Conservation (phyloP, 1,140 invertebrate genomes). For the Carposina sasakii region DNA sequence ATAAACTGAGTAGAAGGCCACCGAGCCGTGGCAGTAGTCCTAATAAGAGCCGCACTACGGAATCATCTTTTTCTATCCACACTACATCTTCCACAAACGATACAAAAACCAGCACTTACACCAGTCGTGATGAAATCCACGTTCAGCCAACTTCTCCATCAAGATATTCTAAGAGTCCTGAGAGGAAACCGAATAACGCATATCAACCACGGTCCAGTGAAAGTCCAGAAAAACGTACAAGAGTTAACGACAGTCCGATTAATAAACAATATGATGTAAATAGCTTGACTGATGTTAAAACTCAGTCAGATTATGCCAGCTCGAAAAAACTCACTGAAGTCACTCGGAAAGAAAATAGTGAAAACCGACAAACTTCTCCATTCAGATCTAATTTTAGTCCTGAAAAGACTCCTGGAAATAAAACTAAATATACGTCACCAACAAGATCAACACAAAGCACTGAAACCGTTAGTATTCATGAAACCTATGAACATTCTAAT, state of each 20-base stretch:
- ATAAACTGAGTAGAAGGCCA: slow-evolving; percentile 60
- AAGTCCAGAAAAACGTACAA: slow-evolving; percentile 14
- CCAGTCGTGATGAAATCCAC: slow-evolving; percentile 24
- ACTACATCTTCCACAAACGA: slow-evolving; percentile 41
- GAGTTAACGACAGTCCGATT: too few relatives aligned
- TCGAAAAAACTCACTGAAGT: too few relatives aligned
- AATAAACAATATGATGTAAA: slow-evolving; percentile 18
- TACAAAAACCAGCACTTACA: slow-evolving; percentile 40
- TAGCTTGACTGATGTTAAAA: slow-evolving; percentile 14
- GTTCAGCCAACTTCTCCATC: slow-evolving; percentile 36
- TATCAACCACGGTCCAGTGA: slow-evolving; percentile 21
- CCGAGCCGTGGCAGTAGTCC: slow-evolving; percentile 54
- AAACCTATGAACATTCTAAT: too few relatives aligned
- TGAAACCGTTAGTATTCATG: too few relatives aligned
- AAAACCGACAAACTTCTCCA: too few relatives aligned
- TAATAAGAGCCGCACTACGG: slow-evolving; percentile 50
- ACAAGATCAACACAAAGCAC: too few relatives aligned
- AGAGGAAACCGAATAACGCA: slow-evolving; percentile 23
- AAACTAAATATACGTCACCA: slow-evolving; percentile 8
- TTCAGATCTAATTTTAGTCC: neutral
- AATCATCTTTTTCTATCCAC: slow-evolving; percentile 32
- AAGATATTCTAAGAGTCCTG: slow-evolving; percentile 27
- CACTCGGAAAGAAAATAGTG: too few relatives aligned
- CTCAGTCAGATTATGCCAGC: too few relatives aligned
- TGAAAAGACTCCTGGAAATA: slow-evolving; percentile 4